Percentiles rank a stretch among this genome's conserved stretches.
Conservation (phyloP, 2,113 vertebrate genomes). For the Conger conger region DNA sequence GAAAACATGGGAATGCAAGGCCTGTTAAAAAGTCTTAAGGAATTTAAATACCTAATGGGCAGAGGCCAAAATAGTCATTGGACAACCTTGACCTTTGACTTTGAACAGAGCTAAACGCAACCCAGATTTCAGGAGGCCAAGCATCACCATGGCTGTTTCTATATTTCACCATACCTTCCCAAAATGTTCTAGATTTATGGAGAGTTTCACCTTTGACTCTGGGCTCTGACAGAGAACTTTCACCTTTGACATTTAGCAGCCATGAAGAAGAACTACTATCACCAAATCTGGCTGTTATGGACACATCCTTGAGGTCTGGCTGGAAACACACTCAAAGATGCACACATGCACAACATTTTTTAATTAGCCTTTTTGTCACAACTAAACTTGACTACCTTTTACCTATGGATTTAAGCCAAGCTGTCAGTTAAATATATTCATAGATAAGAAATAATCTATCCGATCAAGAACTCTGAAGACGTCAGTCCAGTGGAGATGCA, state of each 20-base stretch:
- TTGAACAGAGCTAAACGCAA: conserved; percentile 12
- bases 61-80: not conserved
- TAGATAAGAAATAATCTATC: not conserved
- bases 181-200: conserved; percentile 22
- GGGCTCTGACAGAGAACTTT: conserved; percentile 4
- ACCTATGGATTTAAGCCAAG: not conserved
- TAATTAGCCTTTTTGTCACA: not conserved
- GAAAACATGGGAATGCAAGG: not conserved
- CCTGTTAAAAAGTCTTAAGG: not conserved
- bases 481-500: not conserved
- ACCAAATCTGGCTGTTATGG: not conserved
- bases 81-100: conserved; percentile 13
- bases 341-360: no score
- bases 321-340: not conserved
- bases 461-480: not conserved
- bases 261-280: conserved; percentile 20
- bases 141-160: not conserved
- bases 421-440: not conserved
- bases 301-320: not conserved
- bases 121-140: not conserved
- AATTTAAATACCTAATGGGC: not conserved
- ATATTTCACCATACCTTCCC: conserved; percentile 24
- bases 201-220: conserved; percentile 18
- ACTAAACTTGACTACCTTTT: not conserved
- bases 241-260: not conserved